Base-by-base conservation (phyloP, 2,888 invertebrate species). In the Drosophila testacea region DNA sequence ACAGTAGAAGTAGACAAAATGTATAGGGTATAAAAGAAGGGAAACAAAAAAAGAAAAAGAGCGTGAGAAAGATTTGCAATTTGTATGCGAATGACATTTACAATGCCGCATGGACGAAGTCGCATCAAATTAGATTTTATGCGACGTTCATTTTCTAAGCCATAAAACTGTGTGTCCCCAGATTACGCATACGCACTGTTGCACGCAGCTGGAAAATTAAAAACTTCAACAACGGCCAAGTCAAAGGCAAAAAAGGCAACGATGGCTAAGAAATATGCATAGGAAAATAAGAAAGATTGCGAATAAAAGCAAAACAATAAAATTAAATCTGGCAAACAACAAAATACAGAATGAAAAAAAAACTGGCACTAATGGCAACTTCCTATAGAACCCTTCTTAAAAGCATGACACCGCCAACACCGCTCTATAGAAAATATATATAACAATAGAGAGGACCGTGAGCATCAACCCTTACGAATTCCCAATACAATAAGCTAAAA, bases 181-280 rank as follows among this genome's bases (percentile, higher is more conserved):
- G 79, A 85, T 88, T 85, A 82, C 88, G 84, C 83, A 88, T 86
- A 88, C 89, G 88, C 83, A 78, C 84, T 83, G 83, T 83, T 83
- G 83, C 83, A 78, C 88, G 69, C 67, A 50, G 54, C 60, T 70
- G 67, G 66, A 69, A 82, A 87, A 87, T 79, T 76, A 84, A 84
- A 82, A 76, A 59, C 47, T 63, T 63, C n/a, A 48, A 13, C 22
- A 47, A 36, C 27, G 22, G 41, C 16, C 16, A 44, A 9, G 9
- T 0, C 11, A 28, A 48, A 41, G 27, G 6, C n/a, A 6, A 48
- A 44, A 10, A 22, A 36, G 27, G 44, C 27, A 6, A 4, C 10
- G 4, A 54, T 13, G 22, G 34, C 57, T n/a, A 16, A 38, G 36
- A 60, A 64, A 70, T 57, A 57, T 66, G 65, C 51, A 48, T 46